A percentile compares a stretch with the other conserved stretches of the same genome.
Evolutionary conservation across 1,140 invertebrate species (phyloP).

Genomic region (Agrypnia vestita): DNA sequence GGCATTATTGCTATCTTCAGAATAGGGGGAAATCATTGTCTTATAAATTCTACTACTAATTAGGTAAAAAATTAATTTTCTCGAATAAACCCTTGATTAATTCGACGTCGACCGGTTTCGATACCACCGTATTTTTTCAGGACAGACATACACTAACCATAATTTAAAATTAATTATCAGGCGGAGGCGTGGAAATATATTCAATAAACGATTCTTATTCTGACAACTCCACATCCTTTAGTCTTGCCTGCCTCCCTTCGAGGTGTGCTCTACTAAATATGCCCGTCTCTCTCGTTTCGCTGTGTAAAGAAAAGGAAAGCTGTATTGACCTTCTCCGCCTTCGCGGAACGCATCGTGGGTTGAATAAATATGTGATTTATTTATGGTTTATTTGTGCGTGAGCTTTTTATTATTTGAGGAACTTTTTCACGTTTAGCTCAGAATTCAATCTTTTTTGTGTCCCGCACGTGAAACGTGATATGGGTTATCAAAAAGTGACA

Average conservation of each 20-base stretch:
- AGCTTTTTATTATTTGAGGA: constrained; percentile 12
- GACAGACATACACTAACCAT: too few relatives aligned
- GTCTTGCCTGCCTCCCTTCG: not conserved
- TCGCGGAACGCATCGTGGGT: not conserved
- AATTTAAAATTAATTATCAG: too few relatives aligned
- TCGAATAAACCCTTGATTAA: too few relatives aligned
- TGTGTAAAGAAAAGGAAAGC: not conserved
- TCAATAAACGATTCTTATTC: too few relatives aligned
- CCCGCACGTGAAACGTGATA: not conserved
- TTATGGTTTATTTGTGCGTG: constrained; percentile 15
- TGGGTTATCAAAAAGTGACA: constrained; percentile 12
- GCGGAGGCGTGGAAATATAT: too few relatives aligned
- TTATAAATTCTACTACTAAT: too few relatives aligned
- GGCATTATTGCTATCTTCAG: too few relatives aligned
- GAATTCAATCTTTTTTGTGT: constrained; percentile 26
- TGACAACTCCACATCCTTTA: not conserved
- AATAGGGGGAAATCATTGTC: too few relatives aligned
- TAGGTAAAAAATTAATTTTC: too few relatives aligned
- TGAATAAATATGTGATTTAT: constrained; percentile 27
- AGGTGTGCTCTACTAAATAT: not conserved
- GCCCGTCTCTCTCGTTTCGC: not conserved
- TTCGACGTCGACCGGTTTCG: too few relatives aligned
- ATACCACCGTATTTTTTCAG: too few relatives aligned
- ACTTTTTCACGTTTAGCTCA: constrained; percentile 35
- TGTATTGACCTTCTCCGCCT: not conserved